Evolutionary conservation across 2,888 invertebrate genomes (phyloP).

Genomic region (Oscheius myriophilus): DNA sequence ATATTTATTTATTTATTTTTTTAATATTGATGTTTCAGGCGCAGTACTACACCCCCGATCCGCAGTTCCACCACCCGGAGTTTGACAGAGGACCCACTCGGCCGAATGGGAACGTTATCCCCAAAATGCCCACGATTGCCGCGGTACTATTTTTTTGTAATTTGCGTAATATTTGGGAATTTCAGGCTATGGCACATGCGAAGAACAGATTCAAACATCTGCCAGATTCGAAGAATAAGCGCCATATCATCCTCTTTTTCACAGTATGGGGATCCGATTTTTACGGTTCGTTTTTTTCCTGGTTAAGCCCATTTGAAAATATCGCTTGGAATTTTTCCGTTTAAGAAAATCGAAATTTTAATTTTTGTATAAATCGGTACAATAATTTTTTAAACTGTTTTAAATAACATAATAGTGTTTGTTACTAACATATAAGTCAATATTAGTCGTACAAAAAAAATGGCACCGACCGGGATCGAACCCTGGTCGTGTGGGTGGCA

Average conservation of each 20-base stretch:
- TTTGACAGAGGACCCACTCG: neutral
- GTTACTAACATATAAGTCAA: too few relatives aligned
- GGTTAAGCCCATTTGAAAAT: too few relatives aligned
- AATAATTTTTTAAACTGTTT: too few relatives aligned
- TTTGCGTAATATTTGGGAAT: neutral
- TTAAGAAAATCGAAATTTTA: too few relatives aligned
- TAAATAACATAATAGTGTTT: too few relatives aligned
- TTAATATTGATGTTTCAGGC: neutral
- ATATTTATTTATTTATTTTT: neutral
- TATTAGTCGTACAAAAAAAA: too few relatives aligned
- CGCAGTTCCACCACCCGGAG: neutral
- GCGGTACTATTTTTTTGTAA: constrained; percentile 1
- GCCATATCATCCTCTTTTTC: constrained; percentile 10
- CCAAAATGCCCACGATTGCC: neutral
- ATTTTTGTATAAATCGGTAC: too few relatives aligned
- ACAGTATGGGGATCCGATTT: constrained; percentile 8
- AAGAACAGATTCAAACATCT: neutral
- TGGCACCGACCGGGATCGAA: too few relatives aligned
- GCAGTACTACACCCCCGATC: neutral
- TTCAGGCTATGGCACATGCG: neutral
- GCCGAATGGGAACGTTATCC: neutral
- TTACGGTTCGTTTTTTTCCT: constrained; percentile 11
- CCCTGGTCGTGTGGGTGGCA: too few relatives aligned
- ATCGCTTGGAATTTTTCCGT: too few relatives aligned
- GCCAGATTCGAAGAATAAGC: neutral